Conservation (phyloP, 64 coral and sea anemone species). For the Montipora cactus region DNA sequence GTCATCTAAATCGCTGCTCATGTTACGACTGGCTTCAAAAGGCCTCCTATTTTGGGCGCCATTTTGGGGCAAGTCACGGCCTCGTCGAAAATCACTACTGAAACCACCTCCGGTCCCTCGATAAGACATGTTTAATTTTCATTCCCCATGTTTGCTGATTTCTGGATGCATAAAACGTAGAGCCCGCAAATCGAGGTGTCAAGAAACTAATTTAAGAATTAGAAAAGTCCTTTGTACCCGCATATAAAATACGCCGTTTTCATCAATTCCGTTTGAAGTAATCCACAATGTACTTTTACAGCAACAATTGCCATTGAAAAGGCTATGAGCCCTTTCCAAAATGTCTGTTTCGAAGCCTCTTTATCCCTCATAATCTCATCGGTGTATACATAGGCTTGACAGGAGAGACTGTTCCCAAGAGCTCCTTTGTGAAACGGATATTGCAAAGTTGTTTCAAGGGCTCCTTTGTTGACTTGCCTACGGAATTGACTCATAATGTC, state of each 20-base stretch:
- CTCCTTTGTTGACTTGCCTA: conserved; percentile 47
- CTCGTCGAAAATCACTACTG: background rate
- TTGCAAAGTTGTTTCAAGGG: background rate
- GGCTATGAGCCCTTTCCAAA: background rate
- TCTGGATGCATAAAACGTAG: background rate
- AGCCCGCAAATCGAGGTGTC: background rate
- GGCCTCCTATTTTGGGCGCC: background rate
- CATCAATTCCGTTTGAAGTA: background rate
- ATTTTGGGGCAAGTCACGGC: background rate
- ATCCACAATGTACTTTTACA: background rate
- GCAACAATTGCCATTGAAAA: background rate
- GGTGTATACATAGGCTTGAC: conserved; percentile 15
- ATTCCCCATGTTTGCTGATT: conserved; percentile 4
- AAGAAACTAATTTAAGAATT: background rate
- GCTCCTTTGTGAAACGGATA: conserved; percentile 19
- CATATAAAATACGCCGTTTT: background rate
- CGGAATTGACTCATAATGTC: conserved; percentile 28
- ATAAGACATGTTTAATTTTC: conserved; percentile 37
- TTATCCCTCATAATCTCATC: conserved; percentile 6
- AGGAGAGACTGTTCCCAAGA: background rate
- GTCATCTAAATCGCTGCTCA: conserved; percentile 21
- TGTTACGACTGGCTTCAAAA: background rate
- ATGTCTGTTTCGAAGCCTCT: background rate
- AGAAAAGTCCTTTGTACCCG: background rate
- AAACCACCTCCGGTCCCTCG: conserved; percentile 5